Evolutionary conservation across 2,113 vertebrate species (phyloP), one percentile per base, ranked within the genome.

Genomic region (Hypanus sabinus): DNA sequence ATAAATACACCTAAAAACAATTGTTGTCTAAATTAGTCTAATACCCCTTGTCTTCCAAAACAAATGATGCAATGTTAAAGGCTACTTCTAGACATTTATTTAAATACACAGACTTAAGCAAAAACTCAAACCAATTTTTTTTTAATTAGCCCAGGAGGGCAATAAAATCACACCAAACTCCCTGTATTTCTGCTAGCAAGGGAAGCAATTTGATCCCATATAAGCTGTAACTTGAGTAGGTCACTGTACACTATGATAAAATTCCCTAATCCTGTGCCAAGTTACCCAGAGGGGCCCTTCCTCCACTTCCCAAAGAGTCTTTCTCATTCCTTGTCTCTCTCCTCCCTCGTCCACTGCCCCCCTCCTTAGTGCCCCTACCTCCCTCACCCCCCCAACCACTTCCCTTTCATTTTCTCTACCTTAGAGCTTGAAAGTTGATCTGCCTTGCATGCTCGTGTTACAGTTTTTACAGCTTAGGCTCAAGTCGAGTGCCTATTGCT

Each of bases 381-480:
- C 73, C 65, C 18, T 79, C 60, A 5, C 97, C 96, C 95, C 96
- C 95, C 96, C 95, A 95, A 95, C 96, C 97, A 97, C 96, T 97
- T 97, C 96, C 96, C 97, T 97, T 97, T 99, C 98, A 98, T 98
- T 99, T 98, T 98, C 98, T 98, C 97, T 97, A 97, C 97, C 98
- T 98, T 98, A 98, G 97, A 99, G 98, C 97, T 98, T 99, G 99
- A 99, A 98, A 99, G 98, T 96, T 95, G 98, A 99, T 98, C 98
- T 96, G 95, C 96, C 94, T 95, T 96, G 96, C 96, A 97, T 96
- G 95, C 98, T 99, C 98, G 94, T 96, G 97, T 99, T 99, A 97
- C 99, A 98, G 98, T 98, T 99, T 99, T 99, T 99, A 99, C 98
- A 99, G 99, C 98, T 98, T 97, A 98, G 98, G 97, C 98, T 93